Evolutionary conservation across 2,888 invertebrate species (phyloP).

Genomic region (Luperina nickerlii): DNA sequence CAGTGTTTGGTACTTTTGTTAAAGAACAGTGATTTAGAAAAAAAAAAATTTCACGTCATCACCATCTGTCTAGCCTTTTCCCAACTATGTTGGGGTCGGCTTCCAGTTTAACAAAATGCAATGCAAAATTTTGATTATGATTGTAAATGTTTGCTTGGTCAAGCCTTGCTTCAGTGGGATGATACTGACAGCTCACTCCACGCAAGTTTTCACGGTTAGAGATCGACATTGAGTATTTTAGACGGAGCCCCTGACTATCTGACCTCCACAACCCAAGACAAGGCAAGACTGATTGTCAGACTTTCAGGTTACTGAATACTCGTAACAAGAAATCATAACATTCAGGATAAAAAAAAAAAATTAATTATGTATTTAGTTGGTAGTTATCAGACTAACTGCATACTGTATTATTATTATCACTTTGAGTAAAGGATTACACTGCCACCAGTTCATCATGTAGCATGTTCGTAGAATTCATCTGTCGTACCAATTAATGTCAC

Average conservation of each 20-base stretch:
- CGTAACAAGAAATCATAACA: no score
- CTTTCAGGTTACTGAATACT: no score
- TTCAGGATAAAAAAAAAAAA: not conserved
- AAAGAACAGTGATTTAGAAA: not conserved
- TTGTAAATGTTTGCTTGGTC: no score
- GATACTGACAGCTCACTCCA: no score
- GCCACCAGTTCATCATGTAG: not conserved
- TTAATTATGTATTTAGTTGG: not conserved
- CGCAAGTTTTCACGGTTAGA: no score
- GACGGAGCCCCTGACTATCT: no score
- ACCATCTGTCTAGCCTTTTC: not conserved
- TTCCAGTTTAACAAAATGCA: not conserved
- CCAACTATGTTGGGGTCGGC: not conserved
- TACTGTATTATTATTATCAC: not conserved
- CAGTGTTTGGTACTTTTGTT: not conserved
- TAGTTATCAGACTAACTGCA: not conserved
- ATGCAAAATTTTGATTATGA: no score
- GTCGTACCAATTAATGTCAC: constrained; percentile 5
- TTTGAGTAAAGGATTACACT: not conserved
- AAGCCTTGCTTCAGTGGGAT: no score
- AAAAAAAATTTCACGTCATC: no score
- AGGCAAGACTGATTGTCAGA: no score
- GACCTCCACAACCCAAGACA: no score
- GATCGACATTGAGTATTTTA: no score
- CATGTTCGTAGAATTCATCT: not conserved